Evolutionary conservation across 2,113 vertebrate species (phyloP).

Genomic region (Neofelis nebulosa): DNA sequence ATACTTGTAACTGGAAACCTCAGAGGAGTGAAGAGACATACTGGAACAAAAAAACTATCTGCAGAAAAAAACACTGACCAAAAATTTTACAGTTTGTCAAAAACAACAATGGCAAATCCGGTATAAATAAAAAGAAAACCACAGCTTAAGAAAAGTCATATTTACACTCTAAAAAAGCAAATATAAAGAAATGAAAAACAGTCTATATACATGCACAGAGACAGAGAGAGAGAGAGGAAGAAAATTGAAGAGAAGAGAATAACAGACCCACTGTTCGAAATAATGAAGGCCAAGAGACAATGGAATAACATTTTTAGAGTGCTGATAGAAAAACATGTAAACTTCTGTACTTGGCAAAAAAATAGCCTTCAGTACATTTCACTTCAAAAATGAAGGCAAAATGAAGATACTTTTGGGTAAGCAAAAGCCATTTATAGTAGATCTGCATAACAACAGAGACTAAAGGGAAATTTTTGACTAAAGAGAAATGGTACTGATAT

Average conservation of each 20-base stretch:
- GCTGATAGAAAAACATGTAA: background rate
- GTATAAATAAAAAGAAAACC: background rate
- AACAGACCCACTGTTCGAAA: background rate
- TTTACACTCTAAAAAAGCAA: background rate
- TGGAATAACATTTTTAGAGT: background rate
- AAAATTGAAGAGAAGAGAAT: background rate
- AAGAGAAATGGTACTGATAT: background rate
- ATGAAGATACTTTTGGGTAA: background rate
- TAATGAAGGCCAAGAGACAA: background rate
- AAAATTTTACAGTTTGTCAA: background rate
- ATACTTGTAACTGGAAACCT: background rate
- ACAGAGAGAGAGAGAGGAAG: background rate
- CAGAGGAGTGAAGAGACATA: background rate
- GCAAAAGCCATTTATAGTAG: background rate
- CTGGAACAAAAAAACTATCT: background rate
- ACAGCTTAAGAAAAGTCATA: background rate
- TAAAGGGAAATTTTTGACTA: background rate
- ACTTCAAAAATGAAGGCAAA: slow-evolving; percentile 6
- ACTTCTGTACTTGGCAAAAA: background rate
- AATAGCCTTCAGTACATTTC: background rate
- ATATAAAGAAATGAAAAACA: background rate
- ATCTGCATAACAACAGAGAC: background rate
- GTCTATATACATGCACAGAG: background rate
- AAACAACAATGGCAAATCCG: background rate
- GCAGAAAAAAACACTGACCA: background rate